Evolutionary conservation across 2,797 vertebrate genomes (phyloP).

Genomic region (Clarias fuscus): DNA sequence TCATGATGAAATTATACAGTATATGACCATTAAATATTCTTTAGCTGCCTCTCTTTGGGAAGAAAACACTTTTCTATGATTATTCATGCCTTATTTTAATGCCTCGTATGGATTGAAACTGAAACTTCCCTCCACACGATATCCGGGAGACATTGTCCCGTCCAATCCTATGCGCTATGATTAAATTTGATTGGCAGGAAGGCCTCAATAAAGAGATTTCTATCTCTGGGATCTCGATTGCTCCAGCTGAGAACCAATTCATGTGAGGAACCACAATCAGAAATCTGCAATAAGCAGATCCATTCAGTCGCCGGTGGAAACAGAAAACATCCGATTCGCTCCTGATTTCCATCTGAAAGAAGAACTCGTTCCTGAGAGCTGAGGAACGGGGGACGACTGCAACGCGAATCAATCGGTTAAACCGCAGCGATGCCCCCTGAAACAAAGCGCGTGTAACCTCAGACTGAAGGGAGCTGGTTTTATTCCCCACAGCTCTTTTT

Average conservation of each 20-base stretch:
- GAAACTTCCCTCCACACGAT: background rate
- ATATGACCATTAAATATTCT: background rate
- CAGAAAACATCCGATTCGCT: constrained; percentile 19
- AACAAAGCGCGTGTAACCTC: constrained; percentile 23
- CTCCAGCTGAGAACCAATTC: background rate
- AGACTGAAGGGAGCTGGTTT: background rate
- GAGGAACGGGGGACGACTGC: constrained; percentile 3
- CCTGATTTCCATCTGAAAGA: constrained; percentile 23
- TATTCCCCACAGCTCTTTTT: constrained; percentile 18
- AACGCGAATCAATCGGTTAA: constrained; percentile 37
- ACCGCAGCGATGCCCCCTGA: constrained; percentile 12
- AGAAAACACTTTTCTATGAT: background rate
- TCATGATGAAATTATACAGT: background rate
- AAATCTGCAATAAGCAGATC: background rate
- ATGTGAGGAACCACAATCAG: background rate
- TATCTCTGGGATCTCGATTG: background rate
- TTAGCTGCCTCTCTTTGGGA: background rate
- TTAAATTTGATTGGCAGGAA: background rate
- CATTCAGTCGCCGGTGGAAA: background rate
- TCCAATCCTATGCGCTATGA: background rate
- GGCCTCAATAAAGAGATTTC: background rate
- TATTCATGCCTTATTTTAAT: background rate
- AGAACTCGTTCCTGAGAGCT: constrained; percentile 18
- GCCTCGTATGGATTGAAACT: background rate
- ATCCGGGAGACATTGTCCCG: background rate